A percentile compares a stretch with the other conserved stretches of the same genome.
phyloP scores from a whole-genome alignment of 2,888 invertebrate species.

The Clusia tigrina region DNA sequence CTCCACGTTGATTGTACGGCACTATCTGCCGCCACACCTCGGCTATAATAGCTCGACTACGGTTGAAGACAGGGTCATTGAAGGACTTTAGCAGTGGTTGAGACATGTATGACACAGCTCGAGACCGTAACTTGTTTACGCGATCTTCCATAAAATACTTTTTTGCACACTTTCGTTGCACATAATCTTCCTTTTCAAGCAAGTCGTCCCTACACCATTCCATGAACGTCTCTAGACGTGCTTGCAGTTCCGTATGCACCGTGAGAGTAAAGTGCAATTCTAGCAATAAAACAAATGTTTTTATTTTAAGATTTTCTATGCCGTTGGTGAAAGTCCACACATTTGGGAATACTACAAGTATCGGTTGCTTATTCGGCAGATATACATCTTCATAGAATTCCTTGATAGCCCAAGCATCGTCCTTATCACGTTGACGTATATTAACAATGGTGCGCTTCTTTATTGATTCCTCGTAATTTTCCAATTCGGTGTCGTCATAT shows the following conservation, averaged over 20 bases:
- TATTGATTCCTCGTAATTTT: conserved; percentile 56
- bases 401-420: conserved; percentile 62
- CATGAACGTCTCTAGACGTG: conserved; percentile 51
- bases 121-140: conserved; percentile 45
- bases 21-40: conserved; percentile 57
- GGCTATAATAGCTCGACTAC: conserved; percentile 48
- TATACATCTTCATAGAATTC: conserved; percentile 58
- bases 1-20: conserved; percentile 48
- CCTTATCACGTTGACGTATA: conserved; percentile 56
- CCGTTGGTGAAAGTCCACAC: conserved; percentile 51
- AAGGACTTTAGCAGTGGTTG: conserved; percentile 49
- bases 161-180: conserved; percentile 55
- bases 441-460: conserved; percentile 51
- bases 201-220: conserved; percentile 57
- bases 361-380: conserved; percentile 51
- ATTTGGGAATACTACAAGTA: conserved; percentile 55
- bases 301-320: conserved; percentile 53
- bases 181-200: conserved; percentile 53
- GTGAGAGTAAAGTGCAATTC: conserved; percentile 60
- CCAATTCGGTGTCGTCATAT: conserved; percentile 36
- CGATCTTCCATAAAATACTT: conserved; percentile 60
- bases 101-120: conserved; percentile 42
- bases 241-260: conserved; percentile 54
- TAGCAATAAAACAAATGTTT: conserved; percentile 57
- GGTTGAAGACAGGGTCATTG: conserved; percentile 44